phyloP scores from a whole-genome alignment of 2,797 vertebrate species.

The Adrianichthys oophorus region DNA sequence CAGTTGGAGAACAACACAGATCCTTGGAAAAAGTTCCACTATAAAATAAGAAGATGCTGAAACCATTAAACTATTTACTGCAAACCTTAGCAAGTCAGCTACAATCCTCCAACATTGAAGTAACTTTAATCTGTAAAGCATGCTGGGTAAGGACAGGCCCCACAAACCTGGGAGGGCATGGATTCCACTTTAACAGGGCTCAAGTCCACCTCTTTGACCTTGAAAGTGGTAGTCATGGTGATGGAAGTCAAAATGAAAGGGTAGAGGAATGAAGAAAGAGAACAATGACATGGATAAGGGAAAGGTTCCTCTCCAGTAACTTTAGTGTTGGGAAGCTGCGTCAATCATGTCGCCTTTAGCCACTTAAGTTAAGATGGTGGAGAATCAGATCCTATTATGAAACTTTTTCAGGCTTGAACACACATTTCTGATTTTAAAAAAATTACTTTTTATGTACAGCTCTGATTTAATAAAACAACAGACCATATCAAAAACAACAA shows the following conservation, averaged over 20 bases:
- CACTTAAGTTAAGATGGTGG: background rate
- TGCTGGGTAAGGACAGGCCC: constrained; percentile 60
- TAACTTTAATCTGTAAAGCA: constrained; percentile 39
- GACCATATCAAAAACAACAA: too few relatives aligned
- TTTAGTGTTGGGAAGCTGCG: constrained; percentile 7
- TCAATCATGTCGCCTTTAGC: constrained; percentile 24
- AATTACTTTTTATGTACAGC: too few relatives aligned
- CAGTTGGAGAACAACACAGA: too few relatives aligned
- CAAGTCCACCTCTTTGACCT: constrained; percentile 82
- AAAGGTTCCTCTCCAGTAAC: constrained; percentile 51
- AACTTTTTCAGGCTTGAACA: too few relatives aligned
- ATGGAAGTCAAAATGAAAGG: constrained; percentile 74
- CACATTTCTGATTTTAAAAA: too few relatives aligned
- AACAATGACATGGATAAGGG: constrained; percentile 83
- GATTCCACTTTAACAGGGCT: constrained; percentile 61
- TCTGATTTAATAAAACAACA: too few relatives aligned
- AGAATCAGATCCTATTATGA: too few relatives aligned
- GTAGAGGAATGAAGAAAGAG: constrained; percentile 56
- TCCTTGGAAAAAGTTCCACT: too few relatives aligned
- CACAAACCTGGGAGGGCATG: constrained; percentile 83
- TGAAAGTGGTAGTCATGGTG: constrained; percentile 65
- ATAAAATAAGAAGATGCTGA: too few relatives aligned
- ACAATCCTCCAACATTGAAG: background rate
- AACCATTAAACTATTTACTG: background rate
- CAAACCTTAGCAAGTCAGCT: background rate